Conservation (phyloP, 2,113 vertebrate genomes). For the Mustela lutreola region DNA sequence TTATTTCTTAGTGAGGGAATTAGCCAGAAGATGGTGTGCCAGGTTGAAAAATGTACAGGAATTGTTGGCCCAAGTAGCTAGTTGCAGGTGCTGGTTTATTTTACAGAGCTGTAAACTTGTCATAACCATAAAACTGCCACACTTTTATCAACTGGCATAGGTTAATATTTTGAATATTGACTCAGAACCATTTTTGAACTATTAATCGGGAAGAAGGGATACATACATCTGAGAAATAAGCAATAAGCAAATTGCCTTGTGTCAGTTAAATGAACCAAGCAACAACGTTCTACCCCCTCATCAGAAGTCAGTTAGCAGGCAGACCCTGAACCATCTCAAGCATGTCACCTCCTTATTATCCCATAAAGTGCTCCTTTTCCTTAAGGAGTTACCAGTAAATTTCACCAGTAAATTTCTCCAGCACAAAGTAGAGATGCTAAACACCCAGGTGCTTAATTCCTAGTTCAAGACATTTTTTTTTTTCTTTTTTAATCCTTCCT, state of each 20-base stretch:
- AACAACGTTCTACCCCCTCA: not conserved
- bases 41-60: not conserved
- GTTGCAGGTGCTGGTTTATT: not conserved
- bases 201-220: constrained; percentile 30
- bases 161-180: constrained; percentile 29
- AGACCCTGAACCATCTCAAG: not conserved
- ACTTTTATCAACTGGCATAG: not conserved
- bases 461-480: not conserved
- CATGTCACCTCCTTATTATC: not conserved
- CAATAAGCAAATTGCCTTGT: not conserved
- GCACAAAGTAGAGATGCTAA: constrained; percentile 36
- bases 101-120: not conserved
- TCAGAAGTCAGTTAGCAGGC: not conserved
- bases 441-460: not conserved
- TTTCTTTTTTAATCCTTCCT: constrained; percentile 46
- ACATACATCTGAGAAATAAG: constrained; percentile 37
- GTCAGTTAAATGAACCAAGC: constrained; percentile 16
- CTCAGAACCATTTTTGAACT: constrained; percentile 31
- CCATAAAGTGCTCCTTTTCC: not conserved
- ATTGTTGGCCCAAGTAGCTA: not conserved
- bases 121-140: not conserved
- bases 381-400: not conserved
- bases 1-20: not conserved
- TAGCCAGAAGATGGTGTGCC: not conserved
- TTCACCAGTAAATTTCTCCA: not conserved